Base-by-base conservation (phyloP, 2,888 invertebrate species). In the Stegophylla sp. region DNA sequence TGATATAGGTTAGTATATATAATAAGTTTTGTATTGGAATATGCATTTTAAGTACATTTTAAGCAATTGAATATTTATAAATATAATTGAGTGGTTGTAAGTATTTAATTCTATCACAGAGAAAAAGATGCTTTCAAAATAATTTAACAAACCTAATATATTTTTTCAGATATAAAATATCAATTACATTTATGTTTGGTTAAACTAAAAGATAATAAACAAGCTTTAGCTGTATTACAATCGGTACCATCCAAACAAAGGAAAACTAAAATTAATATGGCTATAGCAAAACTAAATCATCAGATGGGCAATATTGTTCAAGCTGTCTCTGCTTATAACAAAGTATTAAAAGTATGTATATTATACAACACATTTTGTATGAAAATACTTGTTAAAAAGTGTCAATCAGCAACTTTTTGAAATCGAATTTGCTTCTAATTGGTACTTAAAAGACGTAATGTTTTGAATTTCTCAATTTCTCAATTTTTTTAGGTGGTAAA, bases 261-360 rank as follows among this genome's bases (percentile, higher is more conserved):
- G 81, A 91, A 91, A 28, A 89, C 92, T 0, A 92, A 92, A 86
- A 89, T 94, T 4, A 93, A 94, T 85, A 91, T 94, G 90, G 91
- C 93, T 15, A 86, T 94, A 75, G 94, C 92, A 7, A 91, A 91
- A 85, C 88, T 94, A 84, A 92, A 92, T 84, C 90, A 91, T 84
- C 90, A 91, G 83, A 89, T 89, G 81, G 92, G 92, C 15, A 90
- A 91, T 87, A 92, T 92, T 84, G 87, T 91, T 73, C 91, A 92
- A 20, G 93, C 93, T 0, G 90, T 92, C 72, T 89, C 91, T 1
- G 91, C 92, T 45, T 94, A 92, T 85, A 94, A 93, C 86, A 94
- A 94, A 87, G 93, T 94, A 13, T 85, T 95, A 69, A 89, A 91
- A 83, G 91, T 91, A 85, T 85, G 86, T 45, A 26, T 86, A 34